Evolutionary conservation across 2,797 vertebrate species (phyloP).

Genomic region (Micropoecilia bifurca): DNA sequence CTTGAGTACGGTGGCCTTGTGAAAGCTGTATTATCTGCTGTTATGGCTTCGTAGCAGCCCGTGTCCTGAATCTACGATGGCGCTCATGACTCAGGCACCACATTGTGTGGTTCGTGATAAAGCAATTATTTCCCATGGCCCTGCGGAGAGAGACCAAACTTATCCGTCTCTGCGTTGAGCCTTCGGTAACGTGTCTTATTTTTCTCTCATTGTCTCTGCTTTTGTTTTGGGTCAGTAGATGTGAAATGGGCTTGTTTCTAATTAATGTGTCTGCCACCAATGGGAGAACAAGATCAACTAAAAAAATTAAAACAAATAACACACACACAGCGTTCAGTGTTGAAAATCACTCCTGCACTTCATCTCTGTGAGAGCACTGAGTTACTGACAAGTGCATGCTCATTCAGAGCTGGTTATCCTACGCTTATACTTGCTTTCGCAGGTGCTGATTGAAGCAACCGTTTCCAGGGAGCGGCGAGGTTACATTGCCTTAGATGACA

Average conservation of each 20-base stretch:
- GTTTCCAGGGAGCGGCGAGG: constrained; percentile 89
- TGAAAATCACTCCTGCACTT: constrained; percentile 27
- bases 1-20: constrained; percentile 63
- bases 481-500: constrained; percentile 95
- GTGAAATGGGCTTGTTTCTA: constrained; percentile 50
- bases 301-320: not conserved
- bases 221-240: constrained; percentile 66
- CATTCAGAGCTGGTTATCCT: constrained; percentile 38
- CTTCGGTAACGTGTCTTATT: constrained; percentile 46
- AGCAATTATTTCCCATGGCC: constrained; percentile 77
- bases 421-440: constrained; percentile 53
- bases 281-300: constrained; percentile 26
- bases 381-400: constrained; percentile 27
- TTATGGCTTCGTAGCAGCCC: constrained; percentile 58
- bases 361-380: constrained; percentile 33
- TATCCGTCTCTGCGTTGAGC: constrained; percentile 59
- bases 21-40: constrained; percentile 66
- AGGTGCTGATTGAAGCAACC: constrained; percentile 95
- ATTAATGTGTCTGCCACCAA: constrained; percentile 57
- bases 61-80: constrained; percentile 66
- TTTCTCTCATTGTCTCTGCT: constrained; percentile 43
- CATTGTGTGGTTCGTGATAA: constrained; percentile 70
- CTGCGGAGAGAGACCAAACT: constrained; percentile 53
- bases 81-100: constrained; percentile 67
- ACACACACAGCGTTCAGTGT: constrained; percentile 10